A percentile compares a stretch with the other conserved stretches of the same genome.
Conservation (phyloP, 2,797 vertebrate genomes). For the Hyperoplus lanceolatus region DNA sequence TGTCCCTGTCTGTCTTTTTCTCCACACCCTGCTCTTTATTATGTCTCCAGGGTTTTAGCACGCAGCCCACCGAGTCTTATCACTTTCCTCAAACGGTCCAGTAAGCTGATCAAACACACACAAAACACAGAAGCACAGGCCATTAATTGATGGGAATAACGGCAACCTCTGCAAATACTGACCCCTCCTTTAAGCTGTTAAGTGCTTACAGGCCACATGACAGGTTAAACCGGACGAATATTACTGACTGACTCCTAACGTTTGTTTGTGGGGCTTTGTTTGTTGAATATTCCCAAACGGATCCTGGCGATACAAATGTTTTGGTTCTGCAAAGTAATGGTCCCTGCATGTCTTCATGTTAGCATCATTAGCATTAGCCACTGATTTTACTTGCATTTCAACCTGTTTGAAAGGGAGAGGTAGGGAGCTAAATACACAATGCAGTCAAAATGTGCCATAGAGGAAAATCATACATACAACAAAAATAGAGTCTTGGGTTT, state of each 20-base stretch:
- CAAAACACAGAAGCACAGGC: conserved; percentile 13
- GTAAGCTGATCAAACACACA: conserved; percentile 56
- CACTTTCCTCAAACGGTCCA: conserved; percentile 51
- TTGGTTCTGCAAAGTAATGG: not conserved
- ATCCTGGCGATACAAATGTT: not conserved
- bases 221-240: conserved; percentile 36
- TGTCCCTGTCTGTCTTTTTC: not conserved
- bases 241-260: not conserved
- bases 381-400: not conserved
- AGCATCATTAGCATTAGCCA: not conserved
- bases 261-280: not conserved
- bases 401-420: not conserved
- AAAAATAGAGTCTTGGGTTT: no score
- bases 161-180: conserved; percentile 47
- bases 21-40: not conserved
- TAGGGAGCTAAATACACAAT: no score
- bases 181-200: conserved; percentile 20
- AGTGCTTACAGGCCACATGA: conserved; percentile 25
- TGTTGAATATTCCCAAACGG: not conserved
- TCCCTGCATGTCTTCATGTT: not conserved
- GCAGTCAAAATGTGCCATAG: no score
- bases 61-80: conserved; percentile 23
- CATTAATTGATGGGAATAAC: conserved; percentile 42
- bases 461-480: no score
- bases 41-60: conserved; percentile 45